These are phyloP conservation scores for Erynnis tages DNA, from an alignment of 2,888 invertebrate species.

Conservation along the genomic window DNA sequence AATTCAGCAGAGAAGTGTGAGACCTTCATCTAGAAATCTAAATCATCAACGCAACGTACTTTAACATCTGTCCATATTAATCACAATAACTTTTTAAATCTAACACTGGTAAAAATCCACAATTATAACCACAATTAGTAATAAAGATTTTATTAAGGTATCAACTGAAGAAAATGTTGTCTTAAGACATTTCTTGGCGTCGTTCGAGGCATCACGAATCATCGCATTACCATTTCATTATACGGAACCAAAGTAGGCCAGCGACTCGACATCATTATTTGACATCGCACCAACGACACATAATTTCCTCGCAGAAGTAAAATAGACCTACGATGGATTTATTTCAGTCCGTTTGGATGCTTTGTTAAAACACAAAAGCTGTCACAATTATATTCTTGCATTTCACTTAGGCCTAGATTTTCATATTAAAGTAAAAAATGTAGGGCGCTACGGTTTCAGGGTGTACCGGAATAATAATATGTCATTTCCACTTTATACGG, in stretches of 20 bases:
- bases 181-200: no score
- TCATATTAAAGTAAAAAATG: slow-evolving; percentile 12
- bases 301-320: slow-evolving; percentile 25
- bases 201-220: no score
- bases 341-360: slow-evolving; percentile 23
- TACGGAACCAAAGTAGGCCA: slow-evolving; percentile 21
- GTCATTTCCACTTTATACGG: background rate
- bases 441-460: slow-evolving; percentile 1
- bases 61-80: no score
- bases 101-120: no score
- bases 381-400: slow-evolving; percentile 26
- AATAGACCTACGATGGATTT: slow-evolving; percentile 27
- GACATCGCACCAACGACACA: slow-evolving; percentile 26
- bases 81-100: no score
- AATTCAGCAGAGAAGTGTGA: no score
- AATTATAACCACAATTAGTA: no score
- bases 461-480: background rate
- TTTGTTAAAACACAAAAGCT: slow-evolving; percentile 23
- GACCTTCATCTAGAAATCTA: no score
- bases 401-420: slow-evolving; percentile 21
- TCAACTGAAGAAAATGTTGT: no score
- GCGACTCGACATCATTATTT: slow-evolving; percentile 24
- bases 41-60: no score
- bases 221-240: slow-evolving; percentile 19
- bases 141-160: no score